Evolutionary conservation across 2,113 vertebrate species (phyloP), one percentile per base, ranked within the genome.

Genomic region (Rhadina sibilatrix): DNA sequence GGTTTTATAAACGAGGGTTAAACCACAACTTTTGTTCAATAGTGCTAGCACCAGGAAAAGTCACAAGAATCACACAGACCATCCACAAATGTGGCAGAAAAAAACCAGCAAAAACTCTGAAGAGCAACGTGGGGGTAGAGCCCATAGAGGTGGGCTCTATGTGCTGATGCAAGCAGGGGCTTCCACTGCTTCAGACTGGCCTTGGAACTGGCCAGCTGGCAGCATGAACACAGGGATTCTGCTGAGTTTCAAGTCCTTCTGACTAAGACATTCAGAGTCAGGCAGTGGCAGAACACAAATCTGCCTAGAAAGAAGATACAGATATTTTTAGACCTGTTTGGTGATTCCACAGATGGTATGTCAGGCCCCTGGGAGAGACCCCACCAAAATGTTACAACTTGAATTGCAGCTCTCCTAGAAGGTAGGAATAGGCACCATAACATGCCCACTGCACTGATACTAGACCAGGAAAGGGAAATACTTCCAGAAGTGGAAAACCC

Each of bases 111-210:
- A 19, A 10, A 70, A 18, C 18, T 24, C 52, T 49, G 17, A 70
- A 22, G 24, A 66, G 8, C 3, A 16, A 2, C 1, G 2, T 6
- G 1, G 23, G 3, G 11, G 4, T 35, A 12, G 8, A 16, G 6
- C 9, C 11, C 16, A 8, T 0, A 7, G 31, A 35, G 21, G 9
- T 15, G 21, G 4, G 31, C 13, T 83, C 1, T 5, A 2, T 0
- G 6, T 17, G 46, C 31, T 24, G 71, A 46, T 21, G 38, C 30
- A 37, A 82, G 10, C 1, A 47, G 24, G 20, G 15, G 27, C 22
- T 88, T 7, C 35, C 33, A 28, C 5, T 44, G 35, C 33, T 72
- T 72, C 64, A 37, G 17, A 2, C 5, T 59, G 38, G 18, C 50
- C 61, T 69, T 31, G 47, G n/a, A 70, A 42, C 5, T 8, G 28